These are phyloP conservation scores for Calcarius ornatus DNA, from an alignment of 2,113 vertebrate genomes.

Conservation along the genomic window DNA sequence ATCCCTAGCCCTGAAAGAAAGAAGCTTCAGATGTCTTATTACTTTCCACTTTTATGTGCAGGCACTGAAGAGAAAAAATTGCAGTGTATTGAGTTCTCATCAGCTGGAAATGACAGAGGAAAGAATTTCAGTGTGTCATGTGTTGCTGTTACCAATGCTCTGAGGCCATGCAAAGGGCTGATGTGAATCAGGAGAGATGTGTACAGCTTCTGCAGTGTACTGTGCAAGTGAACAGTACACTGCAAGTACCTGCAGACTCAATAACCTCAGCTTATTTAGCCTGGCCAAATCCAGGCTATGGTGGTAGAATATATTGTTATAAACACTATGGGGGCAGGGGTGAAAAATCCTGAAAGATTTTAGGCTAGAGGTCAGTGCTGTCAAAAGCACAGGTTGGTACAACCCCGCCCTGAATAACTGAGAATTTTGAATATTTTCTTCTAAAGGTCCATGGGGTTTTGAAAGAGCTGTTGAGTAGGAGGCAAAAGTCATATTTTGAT, in stretches of 20 bases:
- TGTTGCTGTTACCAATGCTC: neutral
- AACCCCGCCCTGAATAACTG: neutral
- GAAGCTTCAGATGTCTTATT: neutral
- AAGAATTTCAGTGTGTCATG: neutral
- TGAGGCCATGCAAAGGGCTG: neutral
- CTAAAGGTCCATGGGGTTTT: neutral
- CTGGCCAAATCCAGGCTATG: neutral
- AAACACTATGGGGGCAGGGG: neutral
- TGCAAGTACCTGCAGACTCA: neutral
- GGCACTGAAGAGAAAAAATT: neutral
- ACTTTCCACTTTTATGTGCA: neutral
- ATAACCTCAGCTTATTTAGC: neutral
- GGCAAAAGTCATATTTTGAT: neutral
- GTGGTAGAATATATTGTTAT: neutral
- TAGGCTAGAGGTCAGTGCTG: neutral
- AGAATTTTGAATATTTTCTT: neutral
- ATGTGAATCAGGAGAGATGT: neutral
- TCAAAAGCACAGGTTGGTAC: neutral
- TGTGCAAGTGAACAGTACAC: neutral
- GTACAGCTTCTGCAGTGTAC: neutral
- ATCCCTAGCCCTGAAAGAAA: neutral
- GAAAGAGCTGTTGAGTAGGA: neutral
- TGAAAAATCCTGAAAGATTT: neutral
- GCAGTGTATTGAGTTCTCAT: neutral
- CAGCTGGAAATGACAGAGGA: neutral